Evolutionary conservation across 2,888 invertebrate genomes (phyloP), one percentile per base, ranked within the genome.

Genomic region (Hyalella azteca): DNA sequence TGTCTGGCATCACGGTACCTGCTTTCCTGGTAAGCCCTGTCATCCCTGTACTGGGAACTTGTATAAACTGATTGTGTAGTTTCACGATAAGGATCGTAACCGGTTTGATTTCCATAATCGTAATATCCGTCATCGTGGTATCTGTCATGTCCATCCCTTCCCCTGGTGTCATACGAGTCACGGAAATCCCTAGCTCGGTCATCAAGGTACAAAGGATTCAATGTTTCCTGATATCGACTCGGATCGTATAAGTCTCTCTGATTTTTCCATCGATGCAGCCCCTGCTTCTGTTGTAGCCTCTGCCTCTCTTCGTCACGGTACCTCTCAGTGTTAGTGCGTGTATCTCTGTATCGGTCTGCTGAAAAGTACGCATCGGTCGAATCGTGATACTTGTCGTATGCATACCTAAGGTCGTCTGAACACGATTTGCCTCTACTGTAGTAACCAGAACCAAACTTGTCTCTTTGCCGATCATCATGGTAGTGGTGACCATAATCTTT

Each of bases 401-500:
- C 22, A 41, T 75, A 75, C 40, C 45, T 45, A n/a, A 39, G 75
- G 9, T 75, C 75, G 29, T 75, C 75, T 0, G 40, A 45, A 19
- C 22, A 41, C 0, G 66, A 66, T 19, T 36, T 66, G 9, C 66
- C 66, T 75, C 22, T 26, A 22, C 75, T 40, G n/a, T 45, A 45
- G 36, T 75, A 75, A 19, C 45, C 75, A 29, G 75, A 41, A 41
- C 45, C 45, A 13, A 41, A 45, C 45, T 39, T 75, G 45, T 75
- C 45, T 41, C 40, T 66, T 13, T 36, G 36, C 19, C 66, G 22
- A 36, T 66, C 75, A n/a, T 75, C 40, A 2, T 45, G 75, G 26
- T 41, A 75, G 36, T 75, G 40, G 19, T 75, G 40, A 1, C 75
- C 75, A 19, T 75, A 75, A n/a, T 75, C 75, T 75, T 75, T 75